Evolutionary conservation across 1,140 invertebrate species (phyloP).

Genomic region (Muscidifurax raptorellus): DNA sequence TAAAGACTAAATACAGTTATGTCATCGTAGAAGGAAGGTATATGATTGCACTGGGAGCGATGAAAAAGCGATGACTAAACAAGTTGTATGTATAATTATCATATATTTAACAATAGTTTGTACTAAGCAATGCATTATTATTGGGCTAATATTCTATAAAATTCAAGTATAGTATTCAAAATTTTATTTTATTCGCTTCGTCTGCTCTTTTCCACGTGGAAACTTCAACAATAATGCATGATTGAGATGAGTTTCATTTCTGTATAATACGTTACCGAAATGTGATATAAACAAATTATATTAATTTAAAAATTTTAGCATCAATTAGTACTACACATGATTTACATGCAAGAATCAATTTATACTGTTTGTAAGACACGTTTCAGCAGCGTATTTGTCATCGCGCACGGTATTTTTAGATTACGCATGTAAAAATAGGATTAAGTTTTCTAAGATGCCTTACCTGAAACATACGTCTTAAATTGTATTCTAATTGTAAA

Average conservation of each 20-base stretch:
- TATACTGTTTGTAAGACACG: conserved; percentile 38
- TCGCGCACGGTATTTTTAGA: conserved; percentile 45
- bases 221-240: neutral
- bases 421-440: conserved; percentile 50
- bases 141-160: neutral
- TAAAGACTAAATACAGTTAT: neutral
- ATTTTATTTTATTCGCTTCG: conserved; percentile 3
- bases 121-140: neutral
- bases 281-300: conserved; percentile 45
- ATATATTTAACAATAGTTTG: neutral
- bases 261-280: conserved; percentile 47
- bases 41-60: neutral
- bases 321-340: conserved; percentile 14
- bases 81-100: neutral
- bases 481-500: conserved; percentile 50
- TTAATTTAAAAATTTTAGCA: conserved; percentile 40
- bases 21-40: neutral
- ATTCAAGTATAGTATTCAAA: neutral
- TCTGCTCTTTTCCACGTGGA: neutral
- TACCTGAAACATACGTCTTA: conserved; percentile 38
- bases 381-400: conserved; percentile 32
- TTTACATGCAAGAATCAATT: conserved; percentile 30
- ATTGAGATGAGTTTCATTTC: conserved; percentile 11
- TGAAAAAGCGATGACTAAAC: neutral
- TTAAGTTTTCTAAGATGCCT: conserved; percentile 51